Evolutionary conservation across 2,797 vertebrate species (phyloP), one percentile per base, ranked within the genome.

Genomic region (Pseudochromis fuscus): DNA sequence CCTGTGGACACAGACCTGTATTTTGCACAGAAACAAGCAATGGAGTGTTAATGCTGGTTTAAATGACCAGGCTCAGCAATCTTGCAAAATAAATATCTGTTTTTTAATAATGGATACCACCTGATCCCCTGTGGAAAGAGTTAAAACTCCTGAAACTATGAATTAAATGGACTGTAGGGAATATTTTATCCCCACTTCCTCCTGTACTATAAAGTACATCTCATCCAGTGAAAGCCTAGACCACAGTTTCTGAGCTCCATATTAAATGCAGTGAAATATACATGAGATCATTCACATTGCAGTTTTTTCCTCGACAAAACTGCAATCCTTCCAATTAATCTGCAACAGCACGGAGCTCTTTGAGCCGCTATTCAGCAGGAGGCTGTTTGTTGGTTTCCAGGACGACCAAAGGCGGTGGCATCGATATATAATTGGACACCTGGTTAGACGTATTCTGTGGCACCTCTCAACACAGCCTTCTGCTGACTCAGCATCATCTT

Each of bases 401-500:
- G 56, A 65, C 50, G 67, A 25, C 30, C 63, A 75, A n/a, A 68
- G 33, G 16, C 15, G 23, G 51, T 31, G 21, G 76, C 75, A 78
- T 45, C 33, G 30, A 68, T 79, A 81, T 76, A 67, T 87, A 90
- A 90, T 91, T 89, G 76, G 84, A 88, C 73, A 61, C 66, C 50
- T 44, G 67, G 67, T 55, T 59, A 31, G 7, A 1, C 24, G 19
- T 65, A 56, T 83, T 75, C 67, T 58, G 71, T 45, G 65, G 61
- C 18, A 30, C 45, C 50, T 72, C 58, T 70, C 70, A 45, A 40
- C 64, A 18, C 5, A 60, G 55, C 53, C 42, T 67, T 52, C 83
- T 91, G 90, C 90, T 92, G 90, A 92, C 85, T 84, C 78, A 7
- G 78, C 81, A 77, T 18, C 67, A 74, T 75, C 50, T 38, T 61